Percentiles rank a stretch among this genome's conserved stretches.
Evolutionary conservation across 2,888 invertebrate genomes (phyloP).

Genomic region (Meteorus colon): DNA sequence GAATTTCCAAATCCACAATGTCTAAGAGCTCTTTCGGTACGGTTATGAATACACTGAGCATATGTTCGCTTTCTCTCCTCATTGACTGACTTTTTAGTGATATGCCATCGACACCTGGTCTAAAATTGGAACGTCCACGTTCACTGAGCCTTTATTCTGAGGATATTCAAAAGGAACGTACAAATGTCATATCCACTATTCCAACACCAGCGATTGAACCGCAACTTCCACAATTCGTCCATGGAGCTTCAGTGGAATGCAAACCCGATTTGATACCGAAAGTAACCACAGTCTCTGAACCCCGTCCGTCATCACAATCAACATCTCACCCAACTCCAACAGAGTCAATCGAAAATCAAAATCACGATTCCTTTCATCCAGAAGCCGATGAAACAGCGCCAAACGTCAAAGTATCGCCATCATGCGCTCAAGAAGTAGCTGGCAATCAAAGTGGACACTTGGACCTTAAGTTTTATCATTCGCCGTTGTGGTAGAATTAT

Average conservation of each 20-base stretch:
- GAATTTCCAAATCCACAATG: not conserved
- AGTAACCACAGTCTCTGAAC: not conserved
- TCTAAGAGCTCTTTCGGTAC: not conserved
- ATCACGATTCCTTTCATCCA: constrained; percentile 21
- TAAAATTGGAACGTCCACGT: constrained; percentile 66
- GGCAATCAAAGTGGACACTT: constrained; percentile 77
- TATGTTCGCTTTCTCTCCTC: not conserved
- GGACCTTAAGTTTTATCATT: constrained; percentile 86
- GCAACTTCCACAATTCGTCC: constrained; percentile 53
- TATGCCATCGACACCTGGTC: constrained; percentile 46
- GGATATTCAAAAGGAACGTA: constrained; percentile 63
- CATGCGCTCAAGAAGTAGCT: constrained; percentile 66
- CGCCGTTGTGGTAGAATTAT: constrained; percentile 81
- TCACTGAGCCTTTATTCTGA: constrained; percentile 67
- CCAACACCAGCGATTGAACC: constrained; percentile 59
- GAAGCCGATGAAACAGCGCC: constrained; percentile 31
- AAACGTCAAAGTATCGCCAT: constrained; percentile 57
- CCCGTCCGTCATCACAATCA: not conserved
- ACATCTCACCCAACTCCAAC: not conserved
- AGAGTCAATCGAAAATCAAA: not conserved
- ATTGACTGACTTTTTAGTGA: constrained; percentile 58
- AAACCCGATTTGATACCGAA: constrained; percentile 20
- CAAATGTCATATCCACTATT: constrained; percentile 58
- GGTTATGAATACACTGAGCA: too few relatives aligned
- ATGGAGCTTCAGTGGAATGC: constrained; percentile 36